Conservation (phyloP, 2,888 invertebrate genomes). For the Sminthurinus aureus region DNA sequence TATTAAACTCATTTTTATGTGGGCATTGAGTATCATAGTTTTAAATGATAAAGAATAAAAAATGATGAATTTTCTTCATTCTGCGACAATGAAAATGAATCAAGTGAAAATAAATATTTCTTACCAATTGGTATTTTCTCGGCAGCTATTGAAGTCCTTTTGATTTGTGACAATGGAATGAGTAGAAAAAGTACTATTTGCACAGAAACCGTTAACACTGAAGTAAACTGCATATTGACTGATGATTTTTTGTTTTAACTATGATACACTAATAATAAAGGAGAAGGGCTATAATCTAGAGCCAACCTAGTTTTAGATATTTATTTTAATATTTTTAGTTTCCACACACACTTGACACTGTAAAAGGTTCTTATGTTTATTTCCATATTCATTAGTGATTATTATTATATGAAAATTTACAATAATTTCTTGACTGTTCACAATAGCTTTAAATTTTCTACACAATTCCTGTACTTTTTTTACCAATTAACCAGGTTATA, state of each 20-base stretch:
- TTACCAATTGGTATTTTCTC: constrained; percentile 39
- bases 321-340: too few relatives aligned
- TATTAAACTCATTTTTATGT: too few relatives aligned
- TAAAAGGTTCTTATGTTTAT: too few relatives aligned
- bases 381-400: too few relatives aligned
- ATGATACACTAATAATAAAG: too few relatives aligned
- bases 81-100: not conserved
- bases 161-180: constrained; percentile 19
- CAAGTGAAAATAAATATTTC: constrained; percentile 6
- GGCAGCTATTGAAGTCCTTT: constrained; percentile 17
- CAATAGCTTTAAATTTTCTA: not conserved
- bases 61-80: not conserved
- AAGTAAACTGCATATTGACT: constrained; percentile 1
- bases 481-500: too few relatives aligned
- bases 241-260: too few relatives aligned
- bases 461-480: not conserved
- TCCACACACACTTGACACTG: too few relatives aligned
- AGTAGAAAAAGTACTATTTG: constrained; percentile 32
- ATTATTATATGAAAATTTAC: not conserved
- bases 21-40: too few relatives aligned
- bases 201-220: constrained; percentile 16
- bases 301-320: too few relatives aligned
- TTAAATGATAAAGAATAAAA: not conserved
- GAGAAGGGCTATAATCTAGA: too few relatives aligned
- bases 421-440: not conserved